Percentiles rank a stretch among this genome's conserved stretches.
phyloP scores from a whole-genome alignment of 2,113 vertebrate species.

The Ahaetulla prasina region DNA sequence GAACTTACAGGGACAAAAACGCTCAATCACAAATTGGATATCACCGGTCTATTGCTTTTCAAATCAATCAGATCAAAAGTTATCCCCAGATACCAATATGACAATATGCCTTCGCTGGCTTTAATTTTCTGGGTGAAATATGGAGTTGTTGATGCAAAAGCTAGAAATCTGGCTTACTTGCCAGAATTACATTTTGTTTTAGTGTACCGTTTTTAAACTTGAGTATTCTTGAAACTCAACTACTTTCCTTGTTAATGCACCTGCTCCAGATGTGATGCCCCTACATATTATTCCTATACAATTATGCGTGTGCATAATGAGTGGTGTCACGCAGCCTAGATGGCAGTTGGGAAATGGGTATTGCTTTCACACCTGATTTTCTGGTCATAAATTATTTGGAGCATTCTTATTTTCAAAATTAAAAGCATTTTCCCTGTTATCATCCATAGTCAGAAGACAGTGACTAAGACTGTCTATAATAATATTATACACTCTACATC shows the following conservation, averaged over 20 bases:
- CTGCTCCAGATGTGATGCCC: background rate
- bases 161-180: background rate
- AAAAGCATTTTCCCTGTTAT: background rate
- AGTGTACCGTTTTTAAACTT: background rate
- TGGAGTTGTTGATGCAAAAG: background rate
- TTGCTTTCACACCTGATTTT: background rate
- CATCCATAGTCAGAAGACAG: background rate
- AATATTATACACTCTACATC: constrained; percentile 16
- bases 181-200: background rate
- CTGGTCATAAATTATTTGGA: no score
- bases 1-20: background rate
- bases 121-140: background rate
- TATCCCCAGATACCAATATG: background rate
- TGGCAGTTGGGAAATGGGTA: background rate
- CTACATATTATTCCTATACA: no score
- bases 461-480: background rate
- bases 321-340: background rate
- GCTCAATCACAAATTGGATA: background rate
- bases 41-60: background rate
- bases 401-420: background rate
- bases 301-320: background rate
- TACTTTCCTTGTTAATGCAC: background rate
- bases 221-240: background rate
- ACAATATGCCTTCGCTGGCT: background rate
- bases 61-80: background rate